Base-by-base conservation (phyloP, 2,113 vertebrate species). In the Ceratotherium simum region DNA sequence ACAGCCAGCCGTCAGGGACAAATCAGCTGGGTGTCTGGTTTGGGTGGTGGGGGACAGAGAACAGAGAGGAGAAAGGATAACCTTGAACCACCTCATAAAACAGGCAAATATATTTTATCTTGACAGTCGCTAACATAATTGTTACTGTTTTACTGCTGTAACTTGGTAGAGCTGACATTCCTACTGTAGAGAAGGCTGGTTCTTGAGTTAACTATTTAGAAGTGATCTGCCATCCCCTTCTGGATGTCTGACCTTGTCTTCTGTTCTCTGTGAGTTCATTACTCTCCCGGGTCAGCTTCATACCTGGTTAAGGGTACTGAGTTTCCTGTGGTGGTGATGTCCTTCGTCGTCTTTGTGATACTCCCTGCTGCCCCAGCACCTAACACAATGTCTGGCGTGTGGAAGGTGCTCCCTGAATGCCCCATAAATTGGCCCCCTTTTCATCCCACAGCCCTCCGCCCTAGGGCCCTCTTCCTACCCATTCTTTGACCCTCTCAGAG, bases 1-100 rank as follows among this genome's bases (percentile, higher is more conserved):
- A 73, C 95, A 98, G 97, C 92, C 82, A 97, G 97, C 94, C 84
- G 69, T 97, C 84, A 1, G 90, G 95, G 65, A 97, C 98, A 94
- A 92, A 94, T 80, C 97, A 69, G 97, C 42, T 90, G 97, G 97
- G 79, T 91, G 87, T 92, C 96, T 94, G 92, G 90, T 96, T 92
- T 92, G 89, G 90, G 67, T 98, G 88, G 82, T 75, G 36, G 90
- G 88, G 80, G 64, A 89, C 69, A 93, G 87, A 33, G 82, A 97
- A 95, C 39, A 97, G 96, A 97, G 89, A 90, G 31, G 64, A 95
- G 94, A 95, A 92, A 82, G 87, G 84, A 76, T 85, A 87, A 97
- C 96, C 96, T 93, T 97, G 95, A 98, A 90, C 87, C 36, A 76
- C 75, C 67, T 96, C 76, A 92, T 92, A 84, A 97, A 95, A 79